These are phyloP conservation scores for Lordiphosa clarofinis DNA, from an alignment of 1,140 invertebrate species.

Conservation along the genomic window DNA sequence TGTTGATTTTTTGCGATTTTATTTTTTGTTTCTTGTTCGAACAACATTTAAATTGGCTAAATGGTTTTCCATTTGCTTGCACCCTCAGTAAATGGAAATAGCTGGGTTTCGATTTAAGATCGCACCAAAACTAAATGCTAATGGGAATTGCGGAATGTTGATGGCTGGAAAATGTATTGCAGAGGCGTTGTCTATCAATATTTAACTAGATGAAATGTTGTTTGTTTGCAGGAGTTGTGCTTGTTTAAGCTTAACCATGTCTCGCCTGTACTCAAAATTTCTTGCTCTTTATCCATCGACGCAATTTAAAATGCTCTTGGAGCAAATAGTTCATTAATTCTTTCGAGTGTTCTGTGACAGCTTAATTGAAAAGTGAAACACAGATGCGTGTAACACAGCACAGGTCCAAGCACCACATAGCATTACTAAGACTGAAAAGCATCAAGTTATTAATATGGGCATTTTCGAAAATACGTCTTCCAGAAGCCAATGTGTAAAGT, in stretches of 20 bases:
- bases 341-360: too few relatives aligned
- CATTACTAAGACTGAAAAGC: too few relatives aligned
- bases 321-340: too few relatives aligned
- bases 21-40: slow-evolving; percentile 40
- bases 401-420: too few relatives aligned
- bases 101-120: slow-evolving; percentile 4
- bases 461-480: too few relatives aligned
- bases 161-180: slow-evolving; percentile 21
- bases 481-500: too few relatives aligned
- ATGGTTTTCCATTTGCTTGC: slow-evolving; percentile 49
- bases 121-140: background rate
- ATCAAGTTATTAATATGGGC: too few relatives aligned
- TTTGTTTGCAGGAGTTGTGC: slow-evolving; percentile 1
- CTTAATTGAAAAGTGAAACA: too few relatives aligned
- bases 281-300: too few relatives aligned
- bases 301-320: too few relatives aligned
- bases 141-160: slow-evolving; percentile 3
- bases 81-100: background rate
- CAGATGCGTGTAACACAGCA: too few relatives aligned
- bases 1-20: slow-evolving; percentile 41
- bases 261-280: too few relatives aligned
- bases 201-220: slow-evolving; percentile 8
- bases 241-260: background rate
- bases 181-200: slow-evolving; percentile 18
- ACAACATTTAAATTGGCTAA: slow-evolving; percentile 62